Evolutionary conservation across 1,140 invertebrate genomes (phyloP).

Genomic region (Pygmarrhopalites habei): DNA sequence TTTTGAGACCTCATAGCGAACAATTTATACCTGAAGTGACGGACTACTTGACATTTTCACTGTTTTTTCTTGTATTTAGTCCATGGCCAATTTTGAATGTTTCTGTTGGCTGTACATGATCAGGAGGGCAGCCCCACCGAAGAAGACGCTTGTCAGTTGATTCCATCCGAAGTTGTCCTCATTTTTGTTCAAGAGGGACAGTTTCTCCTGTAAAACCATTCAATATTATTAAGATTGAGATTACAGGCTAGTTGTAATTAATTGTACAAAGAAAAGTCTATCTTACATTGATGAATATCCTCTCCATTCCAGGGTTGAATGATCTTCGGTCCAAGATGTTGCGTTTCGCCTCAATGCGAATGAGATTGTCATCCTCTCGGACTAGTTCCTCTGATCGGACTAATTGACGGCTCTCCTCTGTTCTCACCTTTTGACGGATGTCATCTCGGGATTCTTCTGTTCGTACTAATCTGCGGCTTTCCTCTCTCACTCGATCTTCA

Average conservation of each 20-base stretch:
- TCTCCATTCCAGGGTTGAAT: not conserved
- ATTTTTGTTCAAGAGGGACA: not conserved
- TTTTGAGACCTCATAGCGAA: too few species aligned
- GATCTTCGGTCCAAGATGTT: not conserved
- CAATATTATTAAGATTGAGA: conserved; percentile 1
- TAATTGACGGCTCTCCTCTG: not conserved
- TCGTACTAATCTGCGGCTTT: conserved; percentile 1
- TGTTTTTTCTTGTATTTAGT: conserved; percentile 15
- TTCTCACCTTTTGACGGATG: not conserved
- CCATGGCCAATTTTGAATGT: conserved; percentile 27
- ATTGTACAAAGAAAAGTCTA: not conserved
- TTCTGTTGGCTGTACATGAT: conserved; percentile 29
- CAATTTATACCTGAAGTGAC: too few species aligned
- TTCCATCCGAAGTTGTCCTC: conserved; percentile 20
- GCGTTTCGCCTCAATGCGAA: not conserved
- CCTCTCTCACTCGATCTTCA: not conserved
- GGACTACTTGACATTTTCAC: too few species aligned
- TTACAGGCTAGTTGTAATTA: conserved; percentile 3
- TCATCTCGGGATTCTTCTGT: not conserved
- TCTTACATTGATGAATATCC: not conserved
- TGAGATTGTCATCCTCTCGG: conserved; percentile 12
- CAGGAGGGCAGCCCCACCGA: conserved; percentile 35
- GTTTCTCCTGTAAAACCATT: not conserved
- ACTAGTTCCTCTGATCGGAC: conserved; percentile 1
- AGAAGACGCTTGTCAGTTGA: conserved; percentile 34